Evolutionary conservation across 2,113 vertebrate genomes (phyloP).

Genomic region (Trematomus loennbergii): DNA sequence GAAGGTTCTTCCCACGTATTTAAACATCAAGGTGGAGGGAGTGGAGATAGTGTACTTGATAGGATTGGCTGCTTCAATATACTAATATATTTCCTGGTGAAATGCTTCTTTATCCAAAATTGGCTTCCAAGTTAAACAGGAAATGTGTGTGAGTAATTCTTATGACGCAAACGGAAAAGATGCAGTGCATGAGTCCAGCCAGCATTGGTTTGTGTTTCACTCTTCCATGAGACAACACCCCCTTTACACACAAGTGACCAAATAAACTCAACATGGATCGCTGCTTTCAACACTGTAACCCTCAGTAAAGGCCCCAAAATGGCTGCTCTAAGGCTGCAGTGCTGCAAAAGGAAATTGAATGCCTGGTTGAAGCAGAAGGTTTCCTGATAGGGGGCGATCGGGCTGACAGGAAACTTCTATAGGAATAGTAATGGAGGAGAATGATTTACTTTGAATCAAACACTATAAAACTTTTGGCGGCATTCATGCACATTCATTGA

Average conservation of each 20-base stretch:
- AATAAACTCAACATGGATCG: neutral
- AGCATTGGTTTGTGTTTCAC: neutral
- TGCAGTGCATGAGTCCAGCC: too few species aligned
- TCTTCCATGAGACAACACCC: neutral
- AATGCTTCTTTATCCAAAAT: neutral
- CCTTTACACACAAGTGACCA: neutral
- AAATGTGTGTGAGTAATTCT: neutral
- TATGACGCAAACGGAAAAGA: too few species aligned
- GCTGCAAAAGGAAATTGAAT: too few species aligned
- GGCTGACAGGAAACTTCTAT: neutral
- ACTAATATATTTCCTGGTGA: neutral
- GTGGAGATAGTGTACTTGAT: neutral
- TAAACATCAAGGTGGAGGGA: neutral
- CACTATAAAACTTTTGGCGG: neutral
- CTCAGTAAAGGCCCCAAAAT: too few species aligned
- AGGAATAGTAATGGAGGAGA: neutral
- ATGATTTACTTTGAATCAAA: conserved; percentile 29
- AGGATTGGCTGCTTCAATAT: neutral
- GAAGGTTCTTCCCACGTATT: neutral
- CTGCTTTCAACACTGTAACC: too few species aligned
- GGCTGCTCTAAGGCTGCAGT: too few species aligned
- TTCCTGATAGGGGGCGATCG: neutral
- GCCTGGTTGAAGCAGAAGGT: too few species aligned
- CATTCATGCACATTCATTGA: neutral
- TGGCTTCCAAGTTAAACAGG: neutral